Percentiles rank a stretch among this genome's conserved stretches.
Conservation (phyloP, 1,140 invertebrate genomes). For the Acromyrmex echinatior region DNA sequence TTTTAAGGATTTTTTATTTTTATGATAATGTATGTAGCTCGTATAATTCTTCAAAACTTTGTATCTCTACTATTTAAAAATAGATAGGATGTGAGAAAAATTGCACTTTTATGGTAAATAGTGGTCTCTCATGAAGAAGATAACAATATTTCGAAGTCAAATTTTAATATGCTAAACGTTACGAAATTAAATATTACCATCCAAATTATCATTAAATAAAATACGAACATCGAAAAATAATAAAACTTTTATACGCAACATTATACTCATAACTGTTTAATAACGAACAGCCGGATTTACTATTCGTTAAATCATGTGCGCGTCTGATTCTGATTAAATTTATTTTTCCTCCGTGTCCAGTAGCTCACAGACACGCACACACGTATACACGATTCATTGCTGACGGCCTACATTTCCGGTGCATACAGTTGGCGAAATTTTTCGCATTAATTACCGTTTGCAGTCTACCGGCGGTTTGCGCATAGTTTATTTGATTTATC, state of each 20-base stretch:
- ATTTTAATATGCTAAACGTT: not conserved
- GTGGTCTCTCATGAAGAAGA: not conserved
- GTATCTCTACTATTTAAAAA: constrained; percentile 41
- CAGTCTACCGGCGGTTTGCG: constrained; percentile 16
- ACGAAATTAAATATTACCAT: not conserved
- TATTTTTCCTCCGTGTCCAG: constrained; percentile 6
- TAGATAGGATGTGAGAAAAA: constrained; percentile 11
- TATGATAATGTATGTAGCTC: constrained; percentile 17
- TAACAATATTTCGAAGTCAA: constrained; percentile 33
- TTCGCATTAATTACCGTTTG: constrained; percentile 76
- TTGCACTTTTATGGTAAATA: constrained; percentile 54
- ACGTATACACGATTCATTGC: constrained; percentile 36
- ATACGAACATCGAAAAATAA: constrained; percentile 11
- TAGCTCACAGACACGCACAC: not conserved
- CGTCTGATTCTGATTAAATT: constrained; percentile 25
- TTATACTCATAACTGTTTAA: constrained; percentile 29
- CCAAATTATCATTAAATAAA: not conserved
- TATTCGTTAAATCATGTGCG: constrained; percentile 43
- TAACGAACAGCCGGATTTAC: constrained; percentile 8
- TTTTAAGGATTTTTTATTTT: constrained; percentile 29
- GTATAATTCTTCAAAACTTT: constrained; percentile 40
- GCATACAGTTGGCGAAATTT: constrained; percentile 69
- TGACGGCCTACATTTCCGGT: constrained; percentile 66
- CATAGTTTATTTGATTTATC: constrained; percentile 50
- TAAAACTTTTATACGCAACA: constrained; percentile 21